Percentiles rank a stretch among this genome's conserved stretches.
Conservation (phyloP, 2,888 invertebrate genomes). For the Drosophila dives region DNA sequence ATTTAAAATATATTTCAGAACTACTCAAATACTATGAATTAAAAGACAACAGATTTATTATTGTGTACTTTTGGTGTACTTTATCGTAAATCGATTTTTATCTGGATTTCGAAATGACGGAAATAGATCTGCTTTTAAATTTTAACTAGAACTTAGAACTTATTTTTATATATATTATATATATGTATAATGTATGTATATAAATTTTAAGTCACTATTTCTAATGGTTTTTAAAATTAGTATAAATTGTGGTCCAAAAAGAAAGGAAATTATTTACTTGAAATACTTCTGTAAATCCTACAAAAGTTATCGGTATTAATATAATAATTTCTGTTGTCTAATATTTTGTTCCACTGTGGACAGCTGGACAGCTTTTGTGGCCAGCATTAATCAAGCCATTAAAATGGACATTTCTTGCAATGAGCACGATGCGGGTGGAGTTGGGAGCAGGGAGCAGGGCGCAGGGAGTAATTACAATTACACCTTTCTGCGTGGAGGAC, state of each 20-base stretch:
- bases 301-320: not conserved
- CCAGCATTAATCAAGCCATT: constrained; percentile 79
- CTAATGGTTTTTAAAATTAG: not conserved
- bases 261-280: not conserved
- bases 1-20: not conserved
- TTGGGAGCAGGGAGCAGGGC: not conserved
- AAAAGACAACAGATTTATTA: not conserved
- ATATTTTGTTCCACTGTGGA: constrained; percentile 43
- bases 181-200: too few species aligned
- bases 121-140: rapidly evolving
- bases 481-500: constrained; percentile 65
- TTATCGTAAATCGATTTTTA: not conserved
- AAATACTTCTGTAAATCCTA: not conserved
- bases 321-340: not conserved
- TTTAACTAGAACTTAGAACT: not conserved
- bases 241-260: not conserved
- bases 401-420: constrained; percentile 75
- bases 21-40: not conserved
- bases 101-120: not conserved
- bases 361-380: constrained; percentile 62
- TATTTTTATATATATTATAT: too few species aligned
- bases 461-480: constrained; percentile 76
- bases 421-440: constrained; percentile 40
- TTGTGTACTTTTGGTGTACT: not conserved
- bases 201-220: not conserved